Evolutionary conservation across 2,888 invertebrate genomes (phyloP).

Genomic region (Andrena bicolor): DNA sequence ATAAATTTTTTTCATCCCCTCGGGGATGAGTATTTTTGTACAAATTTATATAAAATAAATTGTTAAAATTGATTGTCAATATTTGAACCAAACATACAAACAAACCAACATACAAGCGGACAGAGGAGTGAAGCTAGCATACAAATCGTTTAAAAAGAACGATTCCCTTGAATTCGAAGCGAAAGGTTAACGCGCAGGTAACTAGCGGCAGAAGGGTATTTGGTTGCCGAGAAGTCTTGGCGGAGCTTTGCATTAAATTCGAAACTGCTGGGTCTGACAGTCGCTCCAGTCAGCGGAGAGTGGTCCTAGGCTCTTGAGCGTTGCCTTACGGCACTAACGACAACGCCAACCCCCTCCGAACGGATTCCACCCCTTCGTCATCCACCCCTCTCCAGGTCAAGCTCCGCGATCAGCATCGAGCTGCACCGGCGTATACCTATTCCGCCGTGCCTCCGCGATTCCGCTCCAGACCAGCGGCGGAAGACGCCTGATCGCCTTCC

Average conservation of each 20-base stretch:
- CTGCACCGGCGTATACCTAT: slow-evolving; percentile 71
- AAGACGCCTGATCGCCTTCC: slow-evolving; percentile 12
- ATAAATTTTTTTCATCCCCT: no score
- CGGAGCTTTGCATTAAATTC: slow-evolving; percentile 47
- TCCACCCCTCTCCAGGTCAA: slow-evolving; percentile 65
- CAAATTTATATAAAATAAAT: no score
- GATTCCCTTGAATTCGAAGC: no score
- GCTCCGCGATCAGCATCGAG: slow-evolving; percentile 78
- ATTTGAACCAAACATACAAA: no score
- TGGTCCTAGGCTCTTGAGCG: slow-evolving; percentile 65
- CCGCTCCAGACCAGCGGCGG: slow-evolving; percentile 45
- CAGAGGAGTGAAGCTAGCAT: no score
- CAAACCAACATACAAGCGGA: no score
- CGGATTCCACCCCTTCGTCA: slow-evolving; percentile 37
- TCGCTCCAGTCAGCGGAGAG: slow-evolving; percentile 44
- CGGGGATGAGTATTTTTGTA: no score
- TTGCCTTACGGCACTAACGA: slow-evolving; percentile 72
- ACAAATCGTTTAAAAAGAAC: no score
- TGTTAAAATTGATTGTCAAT: no score
- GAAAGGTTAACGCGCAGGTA: no score
- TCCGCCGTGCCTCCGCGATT: slow-evolving; percentile 60
- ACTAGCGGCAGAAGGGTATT: no score
- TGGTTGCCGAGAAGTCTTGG: neutral
- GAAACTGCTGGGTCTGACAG: slow-evolving; percentile 47
- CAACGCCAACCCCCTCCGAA: slow-evolving; percentile 50